phyloP scores from a whole-genome alignment of 2,797 vertebrate genomes.

The Echeneis naucrates region DNA sequence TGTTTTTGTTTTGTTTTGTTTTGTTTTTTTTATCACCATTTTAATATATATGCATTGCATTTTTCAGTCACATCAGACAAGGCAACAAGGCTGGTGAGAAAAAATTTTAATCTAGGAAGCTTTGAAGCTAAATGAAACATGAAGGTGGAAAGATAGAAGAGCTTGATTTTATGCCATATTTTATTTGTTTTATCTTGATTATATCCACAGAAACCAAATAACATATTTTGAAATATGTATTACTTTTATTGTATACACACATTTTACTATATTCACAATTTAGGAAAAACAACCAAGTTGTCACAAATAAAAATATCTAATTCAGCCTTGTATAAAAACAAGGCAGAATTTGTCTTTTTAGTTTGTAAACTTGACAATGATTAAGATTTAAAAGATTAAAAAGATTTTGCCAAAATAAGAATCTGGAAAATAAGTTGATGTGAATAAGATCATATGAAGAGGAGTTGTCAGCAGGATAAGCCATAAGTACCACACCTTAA shows the following conservation, averaged over 20 bases:
- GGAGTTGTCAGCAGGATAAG: no score
- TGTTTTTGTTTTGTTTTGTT: no score
- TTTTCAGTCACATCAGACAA: neutral
- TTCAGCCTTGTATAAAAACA: neutral
- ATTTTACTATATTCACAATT: constrained; percentile 1
- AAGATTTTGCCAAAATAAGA: neutral
- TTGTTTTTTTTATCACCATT: no score
- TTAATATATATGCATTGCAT: neutral
- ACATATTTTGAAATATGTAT: constrained; percentile 34
- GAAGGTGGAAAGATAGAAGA: neutral
- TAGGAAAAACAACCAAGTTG: neutral
- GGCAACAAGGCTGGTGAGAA: constrained; percentile 13
- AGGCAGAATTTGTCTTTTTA: neutral
- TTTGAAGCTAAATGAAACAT: neutral
- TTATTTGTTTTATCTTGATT: constrained; percentile 34
- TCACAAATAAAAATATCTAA: neutral
- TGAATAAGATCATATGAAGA: no score
- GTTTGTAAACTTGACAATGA: neutral
- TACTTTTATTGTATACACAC: neutral
- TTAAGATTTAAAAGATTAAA: neutral
- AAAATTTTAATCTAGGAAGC: constrained; percentile 21
- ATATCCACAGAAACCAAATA: constrained; percentile 21
- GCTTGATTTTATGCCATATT: constrained; percentile 23
- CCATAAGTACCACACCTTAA: neutral
- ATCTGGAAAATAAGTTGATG: neutral